These are phyloP conservation scores for Cyprinodon brontotheroides DNA, from an alignment of 2,113 vertebrate species.

Conservation along the genomic window DNA sequence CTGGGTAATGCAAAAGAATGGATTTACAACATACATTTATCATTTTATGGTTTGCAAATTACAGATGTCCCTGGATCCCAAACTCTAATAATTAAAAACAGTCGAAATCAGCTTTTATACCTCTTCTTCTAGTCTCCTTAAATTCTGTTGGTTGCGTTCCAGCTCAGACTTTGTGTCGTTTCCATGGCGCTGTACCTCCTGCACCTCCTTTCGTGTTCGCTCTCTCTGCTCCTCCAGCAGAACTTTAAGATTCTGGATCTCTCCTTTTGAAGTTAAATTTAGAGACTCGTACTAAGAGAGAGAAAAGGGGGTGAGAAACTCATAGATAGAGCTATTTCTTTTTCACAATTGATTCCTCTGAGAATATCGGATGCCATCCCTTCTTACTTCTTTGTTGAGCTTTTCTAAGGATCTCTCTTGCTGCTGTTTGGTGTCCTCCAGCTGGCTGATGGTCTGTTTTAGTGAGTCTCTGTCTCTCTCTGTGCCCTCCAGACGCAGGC, in stretches of 20 bases:
- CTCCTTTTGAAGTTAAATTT: slow-evolving; percentile 77
- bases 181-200: slow-evolving; percentile 85
- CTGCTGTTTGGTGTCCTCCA: slow-evolving; percentile 86
- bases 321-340: background rate
- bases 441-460: slow-evolving; percentile 74
- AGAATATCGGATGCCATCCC: slow-evolving; percentile 7
- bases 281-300: slow-evolving; percentile 82
- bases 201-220: slow-evolving; percentile 85
- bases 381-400: slow-evolving; percentile 73
- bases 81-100: background rate
- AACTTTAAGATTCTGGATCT: slow-evolving; percentile 73
- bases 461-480: slow-evolving; percentile 85
- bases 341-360: background rate
- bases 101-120: slow-evolving; percentile 64
- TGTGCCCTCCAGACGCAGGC: slow-evolving; percentile 75
- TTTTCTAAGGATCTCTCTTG: slow-evolving; percentile 80
- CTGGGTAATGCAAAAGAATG: slow-evolving; percentile 64
- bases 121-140: slow-evolving; percentile 88
- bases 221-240: slow-evolving; percentile 93
- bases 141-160: slow-evolving; percentile 78
- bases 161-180: slow-evolving; percentile 84
- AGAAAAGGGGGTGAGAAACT: background rate
- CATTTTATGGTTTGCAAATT: background rate
- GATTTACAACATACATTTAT: background rate
- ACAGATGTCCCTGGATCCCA: background rate